Conservation (phyloP, 2,797 vertebrate genomes). For the Spinus olivaceus region DNA sequence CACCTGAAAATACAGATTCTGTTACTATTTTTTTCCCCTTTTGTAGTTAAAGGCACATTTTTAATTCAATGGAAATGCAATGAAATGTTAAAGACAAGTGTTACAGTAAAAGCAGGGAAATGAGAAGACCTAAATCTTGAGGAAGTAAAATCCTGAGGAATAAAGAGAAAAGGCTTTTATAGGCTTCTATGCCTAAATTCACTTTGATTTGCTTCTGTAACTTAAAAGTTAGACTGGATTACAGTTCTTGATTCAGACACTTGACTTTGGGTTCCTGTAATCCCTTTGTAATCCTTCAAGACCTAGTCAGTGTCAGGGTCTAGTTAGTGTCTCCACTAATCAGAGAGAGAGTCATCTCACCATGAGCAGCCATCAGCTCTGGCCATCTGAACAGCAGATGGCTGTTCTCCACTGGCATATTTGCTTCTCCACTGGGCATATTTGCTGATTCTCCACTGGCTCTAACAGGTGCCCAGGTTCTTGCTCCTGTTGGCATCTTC, state of each 20-base stretch:
- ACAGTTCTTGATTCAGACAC: neutral
- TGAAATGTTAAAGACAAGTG: neutral
- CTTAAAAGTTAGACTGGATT: neutral
- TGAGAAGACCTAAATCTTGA: neutral
- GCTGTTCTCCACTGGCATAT: neutral
- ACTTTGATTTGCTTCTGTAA: neutral
- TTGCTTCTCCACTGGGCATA: neutral
- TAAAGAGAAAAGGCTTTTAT: neutral
- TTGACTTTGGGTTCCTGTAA: neutral
- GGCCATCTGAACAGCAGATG: accelerated
- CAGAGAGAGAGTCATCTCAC: neutral
- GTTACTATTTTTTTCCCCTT: neutral
- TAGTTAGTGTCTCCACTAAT: neutral
- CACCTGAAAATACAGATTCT: slow-evolving; percentile 1
- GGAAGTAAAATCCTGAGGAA: neutral
- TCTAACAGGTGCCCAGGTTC: neutral
- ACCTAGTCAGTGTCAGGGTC: neutral
- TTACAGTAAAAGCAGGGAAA: neutral
- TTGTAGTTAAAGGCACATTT: neutral
- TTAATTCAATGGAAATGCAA: neutral
- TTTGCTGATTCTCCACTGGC: neutral
- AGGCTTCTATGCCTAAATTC: neutral
- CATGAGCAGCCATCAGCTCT: neutral
- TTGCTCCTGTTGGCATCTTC: neutral
- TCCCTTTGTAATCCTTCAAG: neutral